Evolutionary conservation across 2,888 invertebrate species (phyloP).

Genomic region (Thera britannica): DNA sequence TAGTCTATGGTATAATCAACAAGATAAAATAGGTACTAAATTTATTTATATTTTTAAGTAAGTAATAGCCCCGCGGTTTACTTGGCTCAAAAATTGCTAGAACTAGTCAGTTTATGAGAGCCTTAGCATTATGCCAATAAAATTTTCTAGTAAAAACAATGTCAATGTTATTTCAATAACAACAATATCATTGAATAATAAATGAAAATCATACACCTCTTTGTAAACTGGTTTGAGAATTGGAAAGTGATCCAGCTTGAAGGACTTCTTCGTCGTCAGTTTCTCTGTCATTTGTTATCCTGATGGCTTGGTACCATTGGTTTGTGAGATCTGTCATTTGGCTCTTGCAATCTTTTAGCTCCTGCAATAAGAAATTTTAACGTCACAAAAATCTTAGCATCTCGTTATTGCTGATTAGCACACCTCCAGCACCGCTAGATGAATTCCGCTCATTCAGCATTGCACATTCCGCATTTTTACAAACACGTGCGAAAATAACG

Average conservation of each 20-base stretch:
- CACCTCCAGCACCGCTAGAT: no score
- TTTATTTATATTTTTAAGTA: no score
- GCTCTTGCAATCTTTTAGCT: slow-evolving; percentile 97
- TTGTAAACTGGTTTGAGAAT: slow-evolving; percentile 71
- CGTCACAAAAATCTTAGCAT: neutral
- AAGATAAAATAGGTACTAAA: no score
- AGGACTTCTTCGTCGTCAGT: slow-evolving; percentile 88
- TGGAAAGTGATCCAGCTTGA: slow-evolving; percentile 70
- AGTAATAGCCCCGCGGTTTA: no score
- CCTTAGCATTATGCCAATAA: neutral
- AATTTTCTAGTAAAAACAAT: neutral
- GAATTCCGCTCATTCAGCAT: no score
- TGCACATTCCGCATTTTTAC: no score
- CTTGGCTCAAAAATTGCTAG: no score
- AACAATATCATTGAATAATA: neutral
- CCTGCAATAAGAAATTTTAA: slow-evolving; percentile 78
- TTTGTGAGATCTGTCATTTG: slow-evolving; percentile 98
- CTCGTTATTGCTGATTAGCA: neutral
- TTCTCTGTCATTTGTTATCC: slow-evolving; percentile 94
- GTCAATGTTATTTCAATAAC: neutral
- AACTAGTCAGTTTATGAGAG: no score
- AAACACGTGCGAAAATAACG: no score
- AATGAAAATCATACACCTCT: slow-evolving; percentile 63
- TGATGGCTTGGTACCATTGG: slow-evolving; percentile 98
- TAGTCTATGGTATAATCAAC: no score